Evolutionary conservation across 1,140 invertebrate genomes (phyloP).

Genomic region (Pseudomyrmex sp.): DNA sequence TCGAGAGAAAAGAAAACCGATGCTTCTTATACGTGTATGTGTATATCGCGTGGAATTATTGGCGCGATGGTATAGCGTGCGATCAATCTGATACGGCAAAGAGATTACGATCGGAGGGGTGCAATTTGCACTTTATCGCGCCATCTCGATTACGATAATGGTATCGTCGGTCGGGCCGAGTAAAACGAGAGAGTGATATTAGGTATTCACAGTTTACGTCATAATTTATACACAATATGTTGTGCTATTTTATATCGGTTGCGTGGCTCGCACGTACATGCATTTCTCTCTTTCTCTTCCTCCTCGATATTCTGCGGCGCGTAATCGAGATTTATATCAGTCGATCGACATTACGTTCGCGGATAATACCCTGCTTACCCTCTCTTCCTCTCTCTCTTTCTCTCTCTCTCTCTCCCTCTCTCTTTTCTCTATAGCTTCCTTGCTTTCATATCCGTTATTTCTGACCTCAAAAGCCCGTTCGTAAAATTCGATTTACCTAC

Average conservation of each 20-base stretch:
- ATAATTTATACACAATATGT: slow-evolving; percentile 56
- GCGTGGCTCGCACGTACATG: not conserved
- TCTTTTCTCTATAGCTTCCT: not conserved
- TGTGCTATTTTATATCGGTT: slow-evolving; percentile 32
- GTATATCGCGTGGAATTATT: not conserved
- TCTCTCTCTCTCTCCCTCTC: too few species aligned
- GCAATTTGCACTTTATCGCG: slow-evolving; percentile 77
- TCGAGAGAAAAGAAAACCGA: slow-evolving; percentile 55
- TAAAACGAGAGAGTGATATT: slow-evolving; percentile 49
- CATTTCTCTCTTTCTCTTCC: not conserved
- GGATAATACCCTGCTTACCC: slow-evolving; percentile 61
- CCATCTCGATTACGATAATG: slow-evolving; percentile 71
- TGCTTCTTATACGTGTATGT: slow-evolving; percentile 45
- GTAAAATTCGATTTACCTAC: slow-evolving; percentile 63
- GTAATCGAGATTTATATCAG: slow-evolving; percentile 65
- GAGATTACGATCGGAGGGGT: slow-evolving; percentile 74
- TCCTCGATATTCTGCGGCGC: slow-evolving; percentile 38
- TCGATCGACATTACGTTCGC: slow-evolving; percentile 58
- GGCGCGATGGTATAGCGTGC: slow-evolving; percentile 22
- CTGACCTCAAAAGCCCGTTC: slow-evolving; percentile 59
- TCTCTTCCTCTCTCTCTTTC: not conserved
- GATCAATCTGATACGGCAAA: slow-evolving; percentile 74
- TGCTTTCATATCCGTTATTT: slow-evolving; percentile 59
- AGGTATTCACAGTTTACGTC: slow-evolving; percentile 50
- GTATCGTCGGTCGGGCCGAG: slow-evolving; percentile 63